phyloP scores from a whole-genome alignment of 2,888 invertebrate genomes.

The Lamellibrachia satsuma region DNA sequence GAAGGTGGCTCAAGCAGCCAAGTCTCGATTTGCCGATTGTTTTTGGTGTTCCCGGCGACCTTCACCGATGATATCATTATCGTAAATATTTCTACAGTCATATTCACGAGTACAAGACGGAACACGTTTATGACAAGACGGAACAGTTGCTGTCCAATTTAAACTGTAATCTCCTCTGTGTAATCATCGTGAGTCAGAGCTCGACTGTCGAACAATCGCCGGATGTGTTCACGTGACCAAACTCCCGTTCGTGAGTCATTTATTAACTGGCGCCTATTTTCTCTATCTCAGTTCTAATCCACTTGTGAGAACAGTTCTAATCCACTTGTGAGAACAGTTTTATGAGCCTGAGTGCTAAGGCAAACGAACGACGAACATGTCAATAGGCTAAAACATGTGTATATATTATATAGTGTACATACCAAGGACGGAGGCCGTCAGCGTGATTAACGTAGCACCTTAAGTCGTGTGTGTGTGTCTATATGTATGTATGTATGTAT shows the following conservation, averaged over 20 bases:
- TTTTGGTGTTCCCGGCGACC: background rate
- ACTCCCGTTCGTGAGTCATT: background rate
- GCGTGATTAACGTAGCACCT: too few relatives aligned
- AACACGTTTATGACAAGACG: background rate
- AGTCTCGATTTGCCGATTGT: background rate
- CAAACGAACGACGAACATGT: too few relatives aligned
- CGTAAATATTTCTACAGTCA: background rate
- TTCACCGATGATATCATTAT: background rate
- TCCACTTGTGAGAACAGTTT: background rate
- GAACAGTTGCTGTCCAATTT: background rate
- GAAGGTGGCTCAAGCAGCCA: background rate
- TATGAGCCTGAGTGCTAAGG: too few relatives aligned
- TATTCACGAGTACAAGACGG: background rate
- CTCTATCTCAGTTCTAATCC: background rate
- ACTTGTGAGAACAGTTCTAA: background rate
- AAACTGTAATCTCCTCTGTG: background rate
- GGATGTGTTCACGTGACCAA: background rate
- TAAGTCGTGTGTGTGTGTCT: too few relatives aligned
- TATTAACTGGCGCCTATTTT: background rate
- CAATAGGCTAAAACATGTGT: too few relatives aligned
- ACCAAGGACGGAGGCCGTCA: too few relatives aligned
- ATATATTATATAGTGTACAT: too few relatives aligned
- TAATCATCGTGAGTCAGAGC: background rate
- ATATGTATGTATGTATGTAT: too few relatives aligned
- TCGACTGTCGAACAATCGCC: background rate